Evolutionary conservation across 2,113 vertebrate species (phyloP), one percentile per base, ranked within the genome.

Genomic region (Platichthys stellatus): DNA sequence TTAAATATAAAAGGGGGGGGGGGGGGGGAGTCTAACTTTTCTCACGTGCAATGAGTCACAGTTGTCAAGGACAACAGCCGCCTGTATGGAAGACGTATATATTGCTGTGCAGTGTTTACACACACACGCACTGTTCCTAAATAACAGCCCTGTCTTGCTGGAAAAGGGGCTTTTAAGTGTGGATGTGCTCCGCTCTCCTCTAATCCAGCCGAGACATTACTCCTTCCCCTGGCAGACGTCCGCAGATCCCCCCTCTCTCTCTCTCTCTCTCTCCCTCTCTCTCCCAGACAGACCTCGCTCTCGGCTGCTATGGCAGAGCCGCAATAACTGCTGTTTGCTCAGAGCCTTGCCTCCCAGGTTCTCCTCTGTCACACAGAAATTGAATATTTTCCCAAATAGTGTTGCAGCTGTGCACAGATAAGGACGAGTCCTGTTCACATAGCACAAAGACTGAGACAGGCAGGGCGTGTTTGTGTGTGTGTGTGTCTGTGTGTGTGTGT

Each of bases 201-300:
- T 94, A 95, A 94, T 92, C 94, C 92, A 90, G 88, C 85, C 82
- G 91, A 94, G 93, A 93, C 94, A 88, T 87, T 81, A 88, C 90
- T 93, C 77, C 87, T 91, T 94, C 91, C 94, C 89, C 88, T 92
- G 92, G 93, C 93, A 94, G 94, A 92, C 90, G 88, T 88, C 90
- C 83, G 92, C 88, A 91, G 89, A 93, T 89, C 86, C 86, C 85
- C 86, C 78, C 61, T 43, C 76, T 83, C 83, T 85, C 89, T 83
- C 86, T 85, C 89, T 82, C 86, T 85, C 89, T 83, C 86, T 85
- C 89, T 82, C 86, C 84, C 89, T 83, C 86, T 83, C 83, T 85
- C 89, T 83, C 86, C 81, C 86, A 88, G 89, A 80, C 79, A 88
- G 86, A 86, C 88, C 86, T 80, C 43, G 85, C 88, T 89, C 86